These are phyloP conservation scores for Drosophila micromelanica DNA, from an alignment of 1,140 invertebrate species.

Conservation along the genomic window DNA sequence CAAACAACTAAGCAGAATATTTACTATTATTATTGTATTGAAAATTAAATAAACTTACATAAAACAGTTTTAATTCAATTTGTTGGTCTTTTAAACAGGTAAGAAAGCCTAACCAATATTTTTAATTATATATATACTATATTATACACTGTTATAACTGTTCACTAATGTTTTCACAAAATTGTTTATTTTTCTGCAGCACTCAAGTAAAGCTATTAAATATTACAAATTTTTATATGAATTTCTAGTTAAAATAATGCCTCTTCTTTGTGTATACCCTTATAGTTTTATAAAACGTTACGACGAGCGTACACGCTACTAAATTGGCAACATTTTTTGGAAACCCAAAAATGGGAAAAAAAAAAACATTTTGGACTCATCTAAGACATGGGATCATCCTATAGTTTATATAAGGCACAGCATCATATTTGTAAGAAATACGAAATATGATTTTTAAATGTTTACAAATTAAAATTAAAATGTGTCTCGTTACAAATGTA, in stretches of 20 bases:
- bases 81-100: not conserved
- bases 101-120: not conserved
- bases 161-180: conserved; percentile 5
- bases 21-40: conserved; percentile 4
- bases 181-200: conserved; percentile 5
- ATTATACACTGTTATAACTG: not conserved
- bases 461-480: conserved; percentile 2
- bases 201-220: not conserved
- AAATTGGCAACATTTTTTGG: conserved; percentile 15
- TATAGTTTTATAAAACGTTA: conserved; percentile 63
- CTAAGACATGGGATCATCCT: not conserved
- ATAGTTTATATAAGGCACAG: not conserved
- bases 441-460: conserved; percentile 5
- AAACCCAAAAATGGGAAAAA: not conserved
- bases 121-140: too few species aligned
- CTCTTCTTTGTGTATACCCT: conserved; percentile 19
- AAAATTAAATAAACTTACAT: conserved; percentile 5
- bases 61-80: not conserved
- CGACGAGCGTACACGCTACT: conserved; percentile 57
- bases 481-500: conserved; percentile 5
- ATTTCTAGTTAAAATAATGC: not conserved
- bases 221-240: not conserved
- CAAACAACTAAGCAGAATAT: not conserved
- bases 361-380: not conserved
- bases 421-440: conserved; percentile 1